Percentiles rank a stretch among this genome's conserved stretches.
Conservation (phyloP, 1,140 invertebrate genomes). For the Adoxophyes honmai region DNA sequence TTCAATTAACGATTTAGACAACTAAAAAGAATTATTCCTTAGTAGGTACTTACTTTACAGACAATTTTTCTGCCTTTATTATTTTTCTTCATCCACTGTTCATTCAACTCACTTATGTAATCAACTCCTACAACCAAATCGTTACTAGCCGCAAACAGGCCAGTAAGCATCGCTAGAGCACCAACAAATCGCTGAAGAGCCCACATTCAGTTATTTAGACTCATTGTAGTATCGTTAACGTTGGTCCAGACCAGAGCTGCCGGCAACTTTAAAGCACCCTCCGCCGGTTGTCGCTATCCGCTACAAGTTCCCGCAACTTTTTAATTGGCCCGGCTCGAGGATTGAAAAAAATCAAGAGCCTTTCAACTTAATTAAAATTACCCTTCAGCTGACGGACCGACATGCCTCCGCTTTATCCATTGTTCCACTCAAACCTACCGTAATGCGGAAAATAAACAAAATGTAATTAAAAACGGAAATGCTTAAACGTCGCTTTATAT, state of each 20-base stretch:
- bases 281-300: conserved; percentile 43
- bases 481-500: conserved; percentile 2
- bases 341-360: conserved; percentile 51
- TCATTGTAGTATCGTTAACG: conserved; percentile 30
- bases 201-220: conserved; percentile 24
- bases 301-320: conserved; percentile 52
- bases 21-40: no score
- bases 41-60: no score
- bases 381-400: conserved; percentile 42
- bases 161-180: not conserved
- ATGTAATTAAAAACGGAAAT: conserved; percentile 14
- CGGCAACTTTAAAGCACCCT: conserved; percentile 37
- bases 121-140: no score
- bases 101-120: no score
- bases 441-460: conserved; percentile 16
- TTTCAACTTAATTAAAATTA: conserved; percentile 60
- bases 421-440: conserved; percentile 16
- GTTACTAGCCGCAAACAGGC: no score
- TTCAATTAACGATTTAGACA: no score
- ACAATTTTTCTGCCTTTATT: no score
- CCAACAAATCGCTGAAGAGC: not conserved
- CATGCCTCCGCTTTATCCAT: conserved; percentile 30
- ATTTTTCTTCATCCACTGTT: no score
- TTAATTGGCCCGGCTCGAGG: conserved; percentile 57
- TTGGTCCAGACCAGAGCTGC: conserved; percentile 27